These are phyloP conservation scores for Astropecten irregularis DNA, from an alignment of 53 echinoderm and acorn worm species.

Conservation along the genomic window DNA sequence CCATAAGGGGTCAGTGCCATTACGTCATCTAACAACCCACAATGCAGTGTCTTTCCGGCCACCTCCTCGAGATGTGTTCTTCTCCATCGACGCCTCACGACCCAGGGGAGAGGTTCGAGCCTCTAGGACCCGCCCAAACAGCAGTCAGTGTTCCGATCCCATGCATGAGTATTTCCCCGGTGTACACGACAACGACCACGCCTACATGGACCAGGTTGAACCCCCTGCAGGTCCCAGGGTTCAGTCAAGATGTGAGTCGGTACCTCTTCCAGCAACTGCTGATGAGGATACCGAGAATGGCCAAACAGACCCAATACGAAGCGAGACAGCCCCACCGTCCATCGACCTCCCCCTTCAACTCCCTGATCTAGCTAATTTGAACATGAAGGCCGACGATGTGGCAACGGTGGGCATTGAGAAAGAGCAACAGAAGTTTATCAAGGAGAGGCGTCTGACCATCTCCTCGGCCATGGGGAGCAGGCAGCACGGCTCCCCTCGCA, in stretches of 20 bases:
- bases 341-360: slow-evolving; percentile 11
- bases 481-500: slow-evolving; percentile 29
- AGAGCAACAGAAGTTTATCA: slow-evolving; percentile 23
- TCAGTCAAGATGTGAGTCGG: slow-evolving; percentile 50
- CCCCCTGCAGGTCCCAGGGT: background rate
- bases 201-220: background rate
- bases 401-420: slow-evolving; percentile 52
- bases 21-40: background rate
- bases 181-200: background rate
- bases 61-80: slow-evolving; percentile 18
- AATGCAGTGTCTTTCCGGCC: slow-evolving; percentile 1
- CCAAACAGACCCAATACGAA: background rate
- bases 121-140: slow-evolving; percentile 13
- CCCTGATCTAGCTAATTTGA: slow-evolving; percentile 1
- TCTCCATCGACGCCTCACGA: slow-evolving; percentile 26
- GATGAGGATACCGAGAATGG: background rate
- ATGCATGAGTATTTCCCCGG: slow-evolving; percentile 33
- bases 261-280: background rate
- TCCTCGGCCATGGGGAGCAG: slow-evolving; percentile 56
- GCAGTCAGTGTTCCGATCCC: slow-evolving; percentile 1
- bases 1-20: background rate
- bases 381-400: slow-evolving; percentile 50
- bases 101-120: background rate
- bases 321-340: slow-evolving; percentile 47
- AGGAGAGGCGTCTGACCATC: slow-evolving; percentile 31